Evolutionary conservation across 2,888 invertebrate genomes (phyloP).

Genomic region (Drosophila leonis): DNA sequence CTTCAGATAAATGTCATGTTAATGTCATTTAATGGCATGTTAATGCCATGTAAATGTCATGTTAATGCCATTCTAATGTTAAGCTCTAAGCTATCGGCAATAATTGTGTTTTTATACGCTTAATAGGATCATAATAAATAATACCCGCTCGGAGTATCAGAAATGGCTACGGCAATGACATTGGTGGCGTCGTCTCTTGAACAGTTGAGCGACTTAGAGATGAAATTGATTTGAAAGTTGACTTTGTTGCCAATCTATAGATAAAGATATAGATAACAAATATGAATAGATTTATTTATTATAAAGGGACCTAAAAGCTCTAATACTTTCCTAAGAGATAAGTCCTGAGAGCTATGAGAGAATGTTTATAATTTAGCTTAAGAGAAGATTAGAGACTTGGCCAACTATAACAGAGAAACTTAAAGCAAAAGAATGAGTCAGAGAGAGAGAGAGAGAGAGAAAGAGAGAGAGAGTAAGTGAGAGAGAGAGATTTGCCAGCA

Average conservation of each 20-base stretch:
- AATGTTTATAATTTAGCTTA: background rate
- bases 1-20: background rate
- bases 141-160: background rate
- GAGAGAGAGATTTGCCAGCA: slow-evolving; percentile 1
- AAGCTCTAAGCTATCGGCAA: background rate
- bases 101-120: background rate
- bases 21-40: background rate
- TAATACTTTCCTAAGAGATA: too few relatives aligned
- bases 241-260: background rate
- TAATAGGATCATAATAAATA: background rate
- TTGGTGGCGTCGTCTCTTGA: too few relatives aligned
- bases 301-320: too few relatives aligned
- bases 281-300: background rate
- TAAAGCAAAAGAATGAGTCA: background rate
- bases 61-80: background rate
- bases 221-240: background rate
- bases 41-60: background rate
- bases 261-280: background rate
- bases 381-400: background rate
- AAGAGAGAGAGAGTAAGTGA: too few relatives aligned
- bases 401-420: background rate
- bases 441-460: background rate
- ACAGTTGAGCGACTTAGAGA: too few relatives aligned
- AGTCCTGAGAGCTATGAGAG: background rate
- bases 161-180: background rate